A percentile compares a stretch with the other conserved stretches of the same genome.
Evolutionary conservation across 2,113 vertebrate species (phyloP).

Genomic region (Rhinichthys klamathensis): DNA sequence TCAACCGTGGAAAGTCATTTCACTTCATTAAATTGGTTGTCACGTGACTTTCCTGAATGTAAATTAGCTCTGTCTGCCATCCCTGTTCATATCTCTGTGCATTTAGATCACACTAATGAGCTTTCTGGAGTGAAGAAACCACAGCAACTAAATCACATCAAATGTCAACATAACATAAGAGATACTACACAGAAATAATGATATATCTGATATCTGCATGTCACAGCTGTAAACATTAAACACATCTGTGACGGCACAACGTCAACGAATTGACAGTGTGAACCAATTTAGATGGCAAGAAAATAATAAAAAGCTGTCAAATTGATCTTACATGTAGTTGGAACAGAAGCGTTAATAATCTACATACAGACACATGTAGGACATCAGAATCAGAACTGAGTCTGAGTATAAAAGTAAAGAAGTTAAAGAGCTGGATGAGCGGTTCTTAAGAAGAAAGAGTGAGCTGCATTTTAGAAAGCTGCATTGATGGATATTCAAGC

Average conservation of each 20-base stretch:
- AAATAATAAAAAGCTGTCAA: background rate
- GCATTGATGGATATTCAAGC: constrained; percentile 47
- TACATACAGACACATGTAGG: background rate
- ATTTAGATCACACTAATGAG: background rate
- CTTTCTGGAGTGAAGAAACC: background rate
- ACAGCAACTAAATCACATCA: background rate
- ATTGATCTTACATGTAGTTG: background rate
- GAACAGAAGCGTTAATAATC: background rate
- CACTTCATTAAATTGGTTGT: background rate
- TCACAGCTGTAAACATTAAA: background rate
- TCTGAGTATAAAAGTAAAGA: background rate
- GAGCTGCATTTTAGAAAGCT: constrained; percentile 1
- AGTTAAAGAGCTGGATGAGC: background rate
- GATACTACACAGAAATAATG: background rate
- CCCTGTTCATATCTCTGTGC: background rate
- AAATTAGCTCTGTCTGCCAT: background rate
- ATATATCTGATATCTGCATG: background rate
- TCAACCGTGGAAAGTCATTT: background rate
- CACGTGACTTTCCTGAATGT: constrained; percentile 5
- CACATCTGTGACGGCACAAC: background rate
- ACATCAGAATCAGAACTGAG: background rate
- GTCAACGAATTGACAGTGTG: background rate
- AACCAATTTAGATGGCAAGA: background rate
- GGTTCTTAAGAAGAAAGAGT: too few species aligned
- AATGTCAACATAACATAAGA: background rate